phyloP scores from a whole-genome alignment of 2,113 vertebrate species.

The Pontoporia blainvillei region DNA sequence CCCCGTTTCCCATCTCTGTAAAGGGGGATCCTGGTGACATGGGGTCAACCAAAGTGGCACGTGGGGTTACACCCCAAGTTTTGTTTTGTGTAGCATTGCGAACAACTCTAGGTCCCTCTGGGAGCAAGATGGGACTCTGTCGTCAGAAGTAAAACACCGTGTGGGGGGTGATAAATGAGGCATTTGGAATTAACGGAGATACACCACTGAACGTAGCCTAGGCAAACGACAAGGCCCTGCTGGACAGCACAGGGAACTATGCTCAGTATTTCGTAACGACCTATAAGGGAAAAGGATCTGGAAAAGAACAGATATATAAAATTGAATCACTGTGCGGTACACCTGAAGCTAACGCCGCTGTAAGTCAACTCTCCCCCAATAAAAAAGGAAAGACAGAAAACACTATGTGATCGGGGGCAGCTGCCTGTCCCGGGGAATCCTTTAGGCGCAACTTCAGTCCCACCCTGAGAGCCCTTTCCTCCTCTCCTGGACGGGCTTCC shows the following conservation, averaged over 20 bases:
- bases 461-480: background rate
- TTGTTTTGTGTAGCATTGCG: background rate
- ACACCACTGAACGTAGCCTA: background rate
- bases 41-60: rapidly evolving
- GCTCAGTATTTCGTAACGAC: too few species aligned
- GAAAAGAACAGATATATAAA: background rate
- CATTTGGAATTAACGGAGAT: background rate
- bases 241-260: background rate
- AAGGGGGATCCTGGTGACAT: rapidly evolving
- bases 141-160: background rate
- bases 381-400: background rate
- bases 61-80: rapidly evolving
- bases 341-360: background rate
- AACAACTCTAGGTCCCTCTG: background rate
- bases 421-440: too few species aligned
- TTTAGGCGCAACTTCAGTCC: background rate
- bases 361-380: too few species aligned
- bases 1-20: background rate
- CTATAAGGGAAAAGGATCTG: background rate
- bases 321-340: background rate
- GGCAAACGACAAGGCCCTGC: background rate
- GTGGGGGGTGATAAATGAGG: background rate
- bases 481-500: too few species aligned
- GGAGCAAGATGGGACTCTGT: background rate
- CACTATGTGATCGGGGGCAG: rapidly evolving